Conservation (phyloP, 2,797 vertebrate genomes). For the Tenualosa ilisha region DNA sequence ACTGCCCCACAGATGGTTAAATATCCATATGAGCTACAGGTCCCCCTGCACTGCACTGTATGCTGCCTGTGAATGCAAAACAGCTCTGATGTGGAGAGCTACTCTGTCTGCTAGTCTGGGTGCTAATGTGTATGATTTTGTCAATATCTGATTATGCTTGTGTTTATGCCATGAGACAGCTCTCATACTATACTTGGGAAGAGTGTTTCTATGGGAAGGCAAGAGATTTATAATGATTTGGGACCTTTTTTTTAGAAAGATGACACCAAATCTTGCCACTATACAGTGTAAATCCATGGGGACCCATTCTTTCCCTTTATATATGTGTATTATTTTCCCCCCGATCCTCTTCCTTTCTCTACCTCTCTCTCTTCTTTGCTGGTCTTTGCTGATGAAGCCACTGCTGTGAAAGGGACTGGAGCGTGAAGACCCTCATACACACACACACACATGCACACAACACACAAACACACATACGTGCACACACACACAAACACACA, state of each 20-base stretch:
- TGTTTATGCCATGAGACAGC: background rate
- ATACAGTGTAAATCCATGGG: background rate
- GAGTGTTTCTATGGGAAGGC: background rate
- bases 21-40: background rate
- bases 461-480: conserved; percentile 9
- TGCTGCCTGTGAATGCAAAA: background rate
- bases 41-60: background rate
- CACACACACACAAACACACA: conserved; percentile 9
- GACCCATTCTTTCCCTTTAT: conserved; percentile 28
- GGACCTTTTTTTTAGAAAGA: background rate
- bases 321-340: conserved; percentile 37
- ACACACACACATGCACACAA: background rate
- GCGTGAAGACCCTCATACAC: background rate
- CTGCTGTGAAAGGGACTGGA: background rate
- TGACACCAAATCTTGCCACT: background rate
- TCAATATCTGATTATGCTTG: background rate
- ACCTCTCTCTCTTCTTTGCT: conserved; percentile 53
- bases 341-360: conserved; percentile 40
- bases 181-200: background rate
- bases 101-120: background rate
- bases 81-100: background rate
- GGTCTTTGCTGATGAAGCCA: conserved; percentile 21
- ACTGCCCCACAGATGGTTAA: background rate
- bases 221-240: background rate
- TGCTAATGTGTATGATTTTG: no score